phyloP scores from a whole-genome alignment of 2,113 vertebrate species.

The Martes martes region DNA sequence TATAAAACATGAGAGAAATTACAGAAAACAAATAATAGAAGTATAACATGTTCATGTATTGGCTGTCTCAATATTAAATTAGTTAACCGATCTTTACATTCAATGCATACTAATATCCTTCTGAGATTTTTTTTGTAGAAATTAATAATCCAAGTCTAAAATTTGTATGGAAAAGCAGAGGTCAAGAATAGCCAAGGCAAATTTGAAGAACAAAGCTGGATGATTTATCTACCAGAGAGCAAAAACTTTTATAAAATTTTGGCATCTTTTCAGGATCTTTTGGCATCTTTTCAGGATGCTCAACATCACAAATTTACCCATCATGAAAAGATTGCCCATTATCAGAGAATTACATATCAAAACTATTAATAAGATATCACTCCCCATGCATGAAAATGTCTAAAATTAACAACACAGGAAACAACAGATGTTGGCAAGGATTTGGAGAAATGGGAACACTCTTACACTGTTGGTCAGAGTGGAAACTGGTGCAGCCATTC shows the following conservation, averaged over 20 bases:
- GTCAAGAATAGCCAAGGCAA: neutral
- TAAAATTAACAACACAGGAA: neutral
- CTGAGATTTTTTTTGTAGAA: neutral
- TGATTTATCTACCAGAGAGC: neutral
- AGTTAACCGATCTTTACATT: neutral
- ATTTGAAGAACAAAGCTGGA: neutral
- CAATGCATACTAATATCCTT: neutral
- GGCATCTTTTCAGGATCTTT: neutral
- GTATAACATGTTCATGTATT: neutral
- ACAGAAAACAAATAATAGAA: neutral
- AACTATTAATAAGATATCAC: neutral
- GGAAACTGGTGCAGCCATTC: no score
- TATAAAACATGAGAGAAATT: neutral
- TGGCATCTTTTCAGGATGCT: neutral
- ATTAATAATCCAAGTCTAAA: neutral
- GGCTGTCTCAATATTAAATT: neutral
- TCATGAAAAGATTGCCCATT: neutral
- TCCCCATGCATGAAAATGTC: neutral
- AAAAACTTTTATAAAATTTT: neutral
- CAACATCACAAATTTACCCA: neutral
- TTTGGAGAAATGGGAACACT: neutral
- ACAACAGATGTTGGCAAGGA: neutral
- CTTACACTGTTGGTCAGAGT: neutral
- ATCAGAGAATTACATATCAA: neutral
- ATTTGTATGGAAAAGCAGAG: neutral